Evolutionary conservation across 2,888 invertebrate species (phyloP).

Genomic region (Aporophyla nigra): DNA sequence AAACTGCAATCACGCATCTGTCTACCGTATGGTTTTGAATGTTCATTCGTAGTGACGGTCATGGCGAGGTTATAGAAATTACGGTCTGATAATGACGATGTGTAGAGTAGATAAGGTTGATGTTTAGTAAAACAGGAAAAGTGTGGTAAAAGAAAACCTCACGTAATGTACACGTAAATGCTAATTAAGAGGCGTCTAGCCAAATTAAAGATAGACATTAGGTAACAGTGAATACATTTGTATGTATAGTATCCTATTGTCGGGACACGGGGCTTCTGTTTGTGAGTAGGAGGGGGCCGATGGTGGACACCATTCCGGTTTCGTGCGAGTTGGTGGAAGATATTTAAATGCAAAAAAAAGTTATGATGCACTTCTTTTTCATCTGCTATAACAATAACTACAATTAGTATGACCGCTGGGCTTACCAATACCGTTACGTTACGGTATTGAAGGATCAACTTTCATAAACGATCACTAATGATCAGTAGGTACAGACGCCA

Average conservation of each 20-base stretch:
- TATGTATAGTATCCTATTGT: no score
- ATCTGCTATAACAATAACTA: neutral
- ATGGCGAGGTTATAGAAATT: slow-evolving; percentile 14
- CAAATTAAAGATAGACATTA: neutral
- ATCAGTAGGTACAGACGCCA: no score
- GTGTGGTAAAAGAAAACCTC: neutral
- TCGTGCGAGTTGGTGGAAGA: neutral
- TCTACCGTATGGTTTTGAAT: neutral
- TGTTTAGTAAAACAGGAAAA: neutral
- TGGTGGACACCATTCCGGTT: neutral
- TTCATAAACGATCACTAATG: neutral
- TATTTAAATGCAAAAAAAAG: neutral
- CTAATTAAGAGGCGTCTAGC: neutral
- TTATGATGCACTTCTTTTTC: neutral
- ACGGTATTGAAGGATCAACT: neutral
- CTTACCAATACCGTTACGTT: neutral
- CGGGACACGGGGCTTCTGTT: neutral
- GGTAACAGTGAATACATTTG: no score
- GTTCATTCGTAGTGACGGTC: neutral
- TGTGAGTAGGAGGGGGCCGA: neutral
- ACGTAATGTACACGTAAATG: neutral
- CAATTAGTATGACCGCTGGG: neutral
- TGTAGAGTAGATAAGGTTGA: neutral
- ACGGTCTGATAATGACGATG: neutral
- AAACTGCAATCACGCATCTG: neutral